These are phyloP conservation scores for Peromyscus aztecus DNA, from an alignment of 2,797 vertebrate species.

Conservation along the genomic window DNA sequence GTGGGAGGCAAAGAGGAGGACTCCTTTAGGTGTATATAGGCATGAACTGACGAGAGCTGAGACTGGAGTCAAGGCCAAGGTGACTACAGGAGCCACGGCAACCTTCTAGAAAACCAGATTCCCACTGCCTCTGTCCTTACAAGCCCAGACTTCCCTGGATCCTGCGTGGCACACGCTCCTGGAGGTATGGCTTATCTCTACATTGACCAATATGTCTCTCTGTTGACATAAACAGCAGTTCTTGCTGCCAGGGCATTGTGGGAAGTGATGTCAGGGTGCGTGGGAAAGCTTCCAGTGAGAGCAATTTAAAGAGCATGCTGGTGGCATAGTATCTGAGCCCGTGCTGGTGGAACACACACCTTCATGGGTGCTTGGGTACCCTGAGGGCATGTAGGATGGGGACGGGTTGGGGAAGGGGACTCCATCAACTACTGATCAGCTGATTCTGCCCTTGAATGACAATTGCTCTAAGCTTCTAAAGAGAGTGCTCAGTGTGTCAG, in stretches of 20 bases:
- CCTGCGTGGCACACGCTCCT: neutral
- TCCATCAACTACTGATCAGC: neutral
- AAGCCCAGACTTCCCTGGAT: neutral
- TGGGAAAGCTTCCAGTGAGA: neutral
- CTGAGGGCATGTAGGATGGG: neutral
- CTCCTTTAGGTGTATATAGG: constrained; percentile 56
- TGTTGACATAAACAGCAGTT: neutral
- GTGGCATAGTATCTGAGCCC: neutral
- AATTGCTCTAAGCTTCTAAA: neutral
- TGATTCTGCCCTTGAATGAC: neutral
- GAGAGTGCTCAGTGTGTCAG: neutral
- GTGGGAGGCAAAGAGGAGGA: constrained; percentile 23
- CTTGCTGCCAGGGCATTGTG: neutral
- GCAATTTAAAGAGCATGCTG: accelerated
- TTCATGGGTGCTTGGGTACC: neutral
- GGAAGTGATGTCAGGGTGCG: accelerated
- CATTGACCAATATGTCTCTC: neutral
- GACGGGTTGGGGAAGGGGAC: neutral
- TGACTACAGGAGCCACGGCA: neutral
- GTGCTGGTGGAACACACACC: accelerated
- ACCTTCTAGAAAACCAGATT: neutral
- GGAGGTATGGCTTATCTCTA: neutral
- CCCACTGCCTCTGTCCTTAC: neutral
- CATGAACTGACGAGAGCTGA: accelerated
- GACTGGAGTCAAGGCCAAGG: neutral